Percentiles rank a stretch among this genome's conserved stretches.
Evolutionary conservation across 2,888 invertebrate species (phyloP).

Genomic region (Lasioglossum villosulum): DNA sequence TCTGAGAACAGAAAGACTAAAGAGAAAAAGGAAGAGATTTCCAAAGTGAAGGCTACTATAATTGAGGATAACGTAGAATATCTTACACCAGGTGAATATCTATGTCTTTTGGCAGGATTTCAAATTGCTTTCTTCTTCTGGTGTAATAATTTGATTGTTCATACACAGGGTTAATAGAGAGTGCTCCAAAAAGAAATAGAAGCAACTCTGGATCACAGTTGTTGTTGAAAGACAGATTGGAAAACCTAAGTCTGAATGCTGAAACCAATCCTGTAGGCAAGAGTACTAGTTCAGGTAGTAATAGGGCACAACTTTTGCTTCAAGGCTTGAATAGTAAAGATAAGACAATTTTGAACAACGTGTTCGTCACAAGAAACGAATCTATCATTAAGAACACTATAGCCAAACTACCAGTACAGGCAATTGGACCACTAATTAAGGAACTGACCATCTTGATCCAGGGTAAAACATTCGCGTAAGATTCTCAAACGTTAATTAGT

Average conservation of each 20-base stretch:
- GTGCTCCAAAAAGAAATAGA: conserved; percentile 51
- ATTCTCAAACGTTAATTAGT: conserved; percentile 31
- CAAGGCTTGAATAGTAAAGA: conserved; percentile 96
- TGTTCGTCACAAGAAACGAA: conserved; percentile 89
- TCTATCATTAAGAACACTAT: conserved; percentile 91
- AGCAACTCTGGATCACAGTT: conserved; percentile 86
- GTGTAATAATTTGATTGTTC: neutral
- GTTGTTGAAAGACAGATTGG: conserved; percentile 93
- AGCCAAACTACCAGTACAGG: conserved; percentile 90
- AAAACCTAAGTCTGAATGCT: conserved; percentile 90
- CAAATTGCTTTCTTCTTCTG: neutral
- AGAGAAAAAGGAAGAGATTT: conserved; percentile 80
- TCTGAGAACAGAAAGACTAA: conserved; percentile 81
- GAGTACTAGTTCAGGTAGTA: conserved; percentile 86
- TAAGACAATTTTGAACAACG: conserved; percentile 89
- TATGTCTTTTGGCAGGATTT: neutral
- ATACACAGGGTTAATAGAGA: conserved; percentile 58
- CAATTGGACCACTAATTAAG: conserved; percentile 89
- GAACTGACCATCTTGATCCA: conserved; percentile 90
- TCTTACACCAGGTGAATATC: conserved; percentile 82
- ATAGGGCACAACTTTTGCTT: conserved; percentile 92
- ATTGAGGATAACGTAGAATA: conserved; percentile 85
- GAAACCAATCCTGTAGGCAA: conserved; percentile 83
- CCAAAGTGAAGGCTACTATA: conserved; percentile 84
- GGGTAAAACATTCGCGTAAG: conserved; percentile 89